phyloP scores from a whole-genome alignment of 1,140 invertebrate genomes.

The Drosophila sulfurigaster region DNA sequence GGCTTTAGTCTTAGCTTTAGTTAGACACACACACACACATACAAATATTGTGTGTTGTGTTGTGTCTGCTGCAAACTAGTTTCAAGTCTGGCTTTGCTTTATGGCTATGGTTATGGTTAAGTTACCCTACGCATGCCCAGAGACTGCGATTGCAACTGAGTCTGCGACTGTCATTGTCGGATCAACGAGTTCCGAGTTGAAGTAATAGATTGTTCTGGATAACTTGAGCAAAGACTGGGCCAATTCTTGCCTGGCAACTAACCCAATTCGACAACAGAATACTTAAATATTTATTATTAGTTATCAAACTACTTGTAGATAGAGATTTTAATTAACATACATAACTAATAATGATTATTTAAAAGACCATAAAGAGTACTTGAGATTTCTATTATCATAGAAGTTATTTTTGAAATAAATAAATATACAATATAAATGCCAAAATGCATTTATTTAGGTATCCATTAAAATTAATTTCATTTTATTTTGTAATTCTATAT shows the following conservation, averaged over 20 bases:
- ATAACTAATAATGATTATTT: no score
- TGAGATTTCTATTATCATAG: no score
- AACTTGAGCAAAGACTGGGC: not conserved
- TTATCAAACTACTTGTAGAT: no score
- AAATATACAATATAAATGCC: no score
- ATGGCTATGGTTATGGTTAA: conserved; percentile 25
- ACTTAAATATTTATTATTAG: not conserved
- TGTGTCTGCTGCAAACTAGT: conserved; percentile 62
- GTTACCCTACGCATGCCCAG: conserved; percentile 63
- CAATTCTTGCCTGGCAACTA: not conserved
- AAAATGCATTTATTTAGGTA: no score
- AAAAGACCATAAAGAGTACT: no score
- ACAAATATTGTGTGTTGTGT: conserved; percentile 12
- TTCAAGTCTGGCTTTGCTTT: conserved; percentile 46
- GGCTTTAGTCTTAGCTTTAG: conserved; percentile 42
- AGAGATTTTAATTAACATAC: no score
- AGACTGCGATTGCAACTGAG: conserved; percentile 1
- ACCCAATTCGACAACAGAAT: not conserved
- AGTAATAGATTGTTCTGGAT: conserved; percentile 8
- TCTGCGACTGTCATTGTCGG: not conserved
- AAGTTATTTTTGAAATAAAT: no score
- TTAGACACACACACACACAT: conserved; percentile 27
- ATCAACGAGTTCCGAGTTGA: not conserved
- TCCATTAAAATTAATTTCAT: no score
- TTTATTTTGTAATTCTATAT: no score